These are phyloP conservation scores for Tholera decimalis DNA, from an alignment of 2,888 invertebrate genomes.

Conservation along the genomic window DNA sequence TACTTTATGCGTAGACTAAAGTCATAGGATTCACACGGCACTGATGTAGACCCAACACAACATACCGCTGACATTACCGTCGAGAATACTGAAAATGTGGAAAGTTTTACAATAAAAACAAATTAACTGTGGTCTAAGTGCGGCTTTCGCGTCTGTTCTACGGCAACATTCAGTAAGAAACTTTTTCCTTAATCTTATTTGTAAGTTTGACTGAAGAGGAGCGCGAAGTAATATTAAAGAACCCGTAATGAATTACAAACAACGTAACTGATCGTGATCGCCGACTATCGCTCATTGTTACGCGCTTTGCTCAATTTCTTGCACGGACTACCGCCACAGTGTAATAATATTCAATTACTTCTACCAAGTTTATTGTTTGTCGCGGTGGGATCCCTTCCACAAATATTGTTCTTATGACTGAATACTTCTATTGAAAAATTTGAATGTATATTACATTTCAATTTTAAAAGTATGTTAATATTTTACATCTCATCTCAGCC, in stretches of 20 bases:
- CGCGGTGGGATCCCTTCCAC: constrained; percentile 4
- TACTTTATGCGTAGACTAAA: constrained; percentile 20
- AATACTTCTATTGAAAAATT: constrained; percentile 14
- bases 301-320: constrained; percentile 34
- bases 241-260: constrained; percentile 70
- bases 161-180: constrained; percentile 78
- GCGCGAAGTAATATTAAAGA: constrained; percentile 67
- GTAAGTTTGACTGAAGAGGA: constrained; percentile 71
- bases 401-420: constrained; percentile 36
- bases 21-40: constrained; percentile 53
- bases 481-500: constrained; percentile 27
- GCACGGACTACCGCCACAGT: background rate
- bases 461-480: constrained; percentile 21
- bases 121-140: constrained; percentile 84
- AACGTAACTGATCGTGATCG: constrained; percentile 54
- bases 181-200: constrained; percentile 83
- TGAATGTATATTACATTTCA: constrained; percentile 22
- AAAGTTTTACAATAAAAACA: constrained; percentile 89
- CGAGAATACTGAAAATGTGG: constrained; percentile 79
- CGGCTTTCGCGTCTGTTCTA: constrained; percentile 76
- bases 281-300: constrained; percentile 46
- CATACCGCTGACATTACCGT: constrained; percentile 71
- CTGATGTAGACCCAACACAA: constrained; percentile 63
- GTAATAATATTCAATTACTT: constrained; percentile 27
- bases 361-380: constrained; percentile 15